phyloP scores from a whole-genome alignment of 2,888 invertebrate species.

The Amorpha juglandis region DNA sequence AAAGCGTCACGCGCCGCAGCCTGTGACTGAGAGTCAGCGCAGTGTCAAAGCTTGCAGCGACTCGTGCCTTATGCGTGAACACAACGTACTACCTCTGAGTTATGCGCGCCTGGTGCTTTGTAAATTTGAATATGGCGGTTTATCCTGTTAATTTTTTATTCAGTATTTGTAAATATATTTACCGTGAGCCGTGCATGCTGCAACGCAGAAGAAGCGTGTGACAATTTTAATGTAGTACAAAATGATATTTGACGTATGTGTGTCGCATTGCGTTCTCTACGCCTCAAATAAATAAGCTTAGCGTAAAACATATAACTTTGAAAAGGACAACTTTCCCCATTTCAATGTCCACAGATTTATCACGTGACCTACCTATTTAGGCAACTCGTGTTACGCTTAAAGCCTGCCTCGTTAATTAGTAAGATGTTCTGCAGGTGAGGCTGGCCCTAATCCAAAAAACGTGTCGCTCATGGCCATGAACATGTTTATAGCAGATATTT shows the following conservation, averaged over 20 bases:
- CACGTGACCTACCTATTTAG: not conserved
- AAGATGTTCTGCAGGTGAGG: not conserved
- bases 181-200: too few relatives aligned
- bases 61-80: conserved; percentile 15
- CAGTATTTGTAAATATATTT: too few relatives aligned
- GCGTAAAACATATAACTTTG: too few relatives aligned
- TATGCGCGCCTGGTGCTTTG: conserved; percentile 4
- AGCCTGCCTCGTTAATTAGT: not conserved
- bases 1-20: conserved; percentile 7
- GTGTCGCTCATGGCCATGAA: not conserved
- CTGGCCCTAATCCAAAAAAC: not conserved
- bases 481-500: conserved; percentile 7
- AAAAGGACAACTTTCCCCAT: not conserved
- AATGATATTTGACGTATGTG: too few relatives aligned
- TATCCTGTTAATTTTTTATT: not conserved
- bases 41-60: conserved; percentile 9
- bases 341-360: not conserved
- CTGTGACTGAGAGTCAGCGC: conserved; percentile 1
- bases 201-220: too few relatives aligned
- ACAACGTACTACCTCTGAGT: not conserved
- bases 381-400: not conserved
- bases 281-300: too few relatives aligned
- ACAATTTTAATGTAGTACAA: too few relatives aligned
- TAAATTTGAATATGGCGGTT: not conserved
- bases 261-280: too few relatives aligned